Percentiles rank a stretch among this genome's conserved stretches.
Conservation (phyloP, 2,113 vertebrate genomes). For the Boulengeromyrus knoepffleri region DNA sequence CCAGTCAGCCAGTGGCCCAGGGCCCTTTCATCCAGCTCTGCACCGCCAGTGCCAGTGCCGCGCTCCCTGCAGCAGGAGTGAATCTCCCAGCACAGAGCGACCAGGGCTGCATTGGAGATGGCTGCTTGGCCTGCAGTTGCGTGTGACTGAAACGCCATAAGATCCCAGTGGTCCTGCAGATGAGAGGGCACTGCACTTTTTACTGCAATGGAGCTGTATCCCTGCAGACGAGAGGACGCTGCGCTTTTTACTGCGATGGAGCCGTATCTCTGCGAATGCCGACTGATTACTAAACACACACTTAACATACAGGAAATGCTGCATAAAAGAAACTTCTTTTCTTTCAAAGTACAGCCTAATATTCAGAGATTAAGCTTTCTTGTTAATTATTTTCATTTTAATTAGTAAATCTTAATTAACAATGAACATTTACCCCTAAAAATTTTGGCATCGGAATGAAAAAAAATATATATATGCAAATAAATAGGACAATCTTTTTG, state of each 20-base stretch:
- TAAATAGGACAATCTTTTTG: constrained; percentile 98
- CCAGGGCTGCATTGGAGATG: constrained; percentile 54
- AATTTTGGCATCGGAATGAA: constrained; percentile 75
- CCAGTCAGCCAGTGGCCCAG: constrained; percentile 18
- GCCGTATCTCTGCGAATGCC: constrained; percentile 50
- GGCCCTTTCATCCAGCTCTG: constrained; percentile 35
- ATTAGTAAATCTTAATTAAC: constrained; percentile 99
- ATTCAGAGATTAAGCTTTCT: constrained; percentile 89
- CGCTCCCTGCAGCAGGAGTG: background rate
- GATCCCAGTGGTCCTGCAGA: constrained; percentile 62
- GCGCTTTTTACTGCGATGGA: background rate
- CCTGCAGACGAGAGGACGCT: constrained; percentile 65
- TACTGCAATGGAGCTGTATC: background rate
- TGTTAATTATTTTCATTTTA: constrained; percentile 95
- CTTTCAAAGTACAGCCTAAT: constrained; percentile 75
- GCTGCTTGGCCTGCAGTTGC: constrained; percentile 57
- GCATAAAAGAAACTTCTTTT: constrained; percentile 70
- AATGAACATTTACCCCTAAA: constrained; percentile 96
- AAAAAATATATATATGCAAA: constrained; percentile 77
- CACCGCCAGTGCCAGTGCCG: background rate
- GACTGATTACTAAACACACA: constrained; percentile 57
- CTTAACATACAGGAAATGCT: constrained; percentile 65
- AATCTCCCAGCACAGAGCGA: constrained; percentile 21
- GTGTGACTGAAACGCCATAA: constrained; percentile 61
- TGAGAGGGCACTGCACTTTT: constrained; percentile 55